Evolutionary conservation across 2,797 vertebrate genomes (phyloP), one percentile per base, ranked within the genome.

Genomic region (Muscicapa striata): DNA sequence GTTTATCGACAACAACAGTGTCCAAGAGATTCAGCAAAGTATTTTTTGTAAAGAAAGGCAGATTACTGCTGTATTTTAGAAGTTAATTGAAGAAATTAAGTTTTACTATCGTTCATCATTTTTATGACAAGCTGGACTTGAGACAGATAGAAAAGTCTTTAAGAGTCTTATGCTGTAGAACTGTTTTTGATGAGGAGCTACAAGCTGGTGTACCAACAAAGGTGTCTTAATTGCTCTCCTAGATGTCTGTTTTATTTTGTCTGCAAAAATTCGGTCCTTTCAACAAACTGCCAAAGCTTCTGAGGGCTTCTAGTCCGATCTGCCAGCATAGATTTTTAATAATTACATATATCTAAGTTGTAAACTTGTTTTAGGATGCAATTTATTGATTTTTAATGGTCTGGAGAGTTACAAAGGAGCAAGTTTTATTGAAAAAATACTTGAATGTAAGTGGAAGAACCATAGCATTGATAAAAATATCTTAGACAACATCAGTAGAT

Each of bases 111-210:
- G 69, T 52, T 34, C 22, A 66, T 18, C 16, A 62, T 79, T 73
- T 86, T 85, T 79, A 15, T 55, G 46, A 76, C 17, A 83, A 79
- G 2, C 12, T 76, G 29, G 14, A 4, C 45, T 69, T 76, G 48
- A 41, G 10, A 10, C 29, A 66, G 22, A 3, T 76, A 32, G 17
- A 73, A 36, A 43, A 14, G 4, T 72, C 38, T 55, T 29, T 52
- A 52, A 51, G 23, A 5, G 16, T 75, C 17, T n/a, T 84, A 16
- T 24, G 8, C 48, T 82, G 10, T 38, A 61, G 49, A 75, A 5
- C 20, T 63, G 3, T 29, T 81, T 81, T 63, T 0, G 0, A 4
- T 34, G 29, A 68, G 41, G 49, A 75, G 4, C 36, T 68, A 26
- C 22, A 64, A 72, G 20, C 30, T 74, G 38, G 32, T 66, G 3